A percentile compares a stretch with the other conserved stretches of the same genome.
phyloP scores from a whole-genome alignment of 2,113 vertebrate species.

The Lota lota region DNA sequence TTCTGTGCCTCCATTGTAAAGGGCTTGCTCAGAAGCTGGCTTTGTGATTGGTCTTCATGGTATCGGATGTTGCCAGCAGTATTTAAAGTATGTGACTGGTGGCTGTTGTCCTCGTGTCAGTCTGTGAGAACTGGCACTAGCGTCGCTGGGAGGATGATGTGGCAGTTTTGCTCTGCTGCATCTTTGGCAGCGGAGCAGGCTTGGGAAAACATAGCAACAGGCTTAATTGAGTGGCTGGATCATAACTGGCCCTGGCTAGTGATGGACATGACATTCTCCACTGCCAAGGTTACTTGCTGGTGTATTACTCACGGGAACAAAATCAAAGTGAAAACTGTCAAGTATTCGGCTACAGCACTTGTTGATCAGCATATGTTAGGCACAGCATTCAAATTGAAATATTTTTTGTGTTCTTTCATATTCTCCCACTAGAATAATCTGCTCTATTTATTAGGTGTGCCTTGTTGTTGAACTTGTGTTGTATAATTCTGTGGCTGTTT shows the following conservation, averaged over 20 bases:
- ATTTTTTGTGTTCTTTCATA: too few relatives aligned
- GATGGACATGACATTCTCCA: too few relatives aligned
- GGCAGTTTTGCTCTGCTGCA: conserved; percentile 63
- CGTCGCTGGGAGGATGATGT: conserved; percentile 65
- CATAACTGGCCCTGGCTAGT: too few relatives aligned
- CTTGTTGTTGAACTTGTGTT: too few relatives aligned
- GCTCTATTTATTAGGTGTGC: too few relatives aligned
- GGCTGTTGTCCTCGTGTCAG: conserved; percentile 14
- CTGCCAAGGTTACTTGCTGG: too few relatives aligned
- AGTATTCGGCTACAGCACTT: not conserved
- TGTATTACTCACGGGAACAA: too few relatives aligned
- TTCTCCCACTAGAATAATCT: too few relatives aligned
- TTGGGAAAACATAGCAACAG: conserved; percentile 12
- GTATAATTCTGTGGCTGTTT: too few relatives aligned
- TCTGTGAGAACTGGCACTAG: conserved; percentile 36
- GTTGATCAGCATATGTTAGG: not conserved
- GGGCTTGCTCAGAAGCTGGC: too few relatives aligned
- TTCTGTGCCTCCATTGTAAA: too few relatives aligned
- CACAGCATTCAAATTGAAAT: not conserved
- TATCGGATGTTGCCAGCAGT: conserved; percentile 8
- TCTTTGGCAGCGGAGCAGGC: conserved; percentile 26
- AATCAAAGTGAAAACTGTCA: not conserved
- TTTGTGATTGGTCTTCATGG: not conserved
- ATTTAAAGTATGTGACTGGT: conserved; percentile 19
- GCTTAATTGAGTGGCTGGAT: not conserved